These are phyloP conservation scores for Steinernema feltiae DNA, from an alignment of 1,140 invertebrate species.

Conservation along the genomic window DNA sequence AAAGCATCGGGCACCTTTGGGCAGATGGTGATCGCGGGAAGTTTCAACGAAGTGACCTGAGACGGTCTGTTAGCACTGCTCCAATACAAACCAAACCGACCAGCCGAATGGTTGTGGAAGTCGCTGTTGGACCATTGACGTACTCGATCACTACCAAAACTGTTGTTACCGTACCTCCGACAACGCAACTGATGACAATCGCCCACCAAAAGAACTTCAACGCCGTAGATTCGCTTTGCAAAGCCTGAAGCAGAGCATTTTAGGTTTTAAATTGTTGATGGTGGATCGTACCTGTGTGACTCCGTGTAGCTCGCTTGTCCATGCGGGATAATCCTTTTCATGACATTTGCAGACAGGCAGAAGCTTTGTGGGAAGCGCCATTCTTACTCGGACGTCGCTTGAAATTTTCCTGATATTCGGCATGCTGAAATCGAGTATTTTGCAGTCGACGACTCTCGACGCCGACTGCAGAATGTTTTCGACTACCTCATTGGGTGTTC, in stretches of 20 bases:
- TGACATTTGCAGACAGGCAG: conserved; percentile 43
- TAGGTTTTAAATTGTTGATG: neutral
- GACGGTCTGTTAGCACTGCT: neutral
- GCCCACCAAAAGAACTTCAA: conserved; percentile 49
- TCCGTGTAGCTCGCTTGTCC: conserved; percentile 55
- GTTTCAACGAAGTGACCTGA: conserved; percentile 40
- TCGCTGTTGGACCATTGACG: conserved; percentile 52
- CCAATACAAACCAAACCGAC: conserved; percentile 22
- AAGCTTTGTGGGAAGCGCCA: neutral
- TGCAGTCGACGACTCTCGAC: no score
- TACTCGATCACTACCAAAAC: conserved; percentile 49
- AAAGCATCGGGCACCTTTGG: conserved; percentile 53
- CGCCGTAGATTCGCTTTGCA: conserved; percentile 42
- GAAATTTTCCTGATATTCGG: neutral
- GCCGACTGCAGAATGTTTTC: neutral
- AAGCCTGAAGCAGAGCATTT: conserved; percentile 31
- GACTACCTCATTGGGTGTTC: no score
- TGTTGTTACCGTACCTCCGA: conserved; percentile 45
- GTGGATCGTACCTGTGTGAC: conserved; percentile 39
- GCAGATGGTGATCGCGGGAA: conserved; percentile 51
- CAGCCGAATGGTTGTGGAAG: conserved; percentile 51
- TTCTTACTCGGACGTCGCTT: neutral
- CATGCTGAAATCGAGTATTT: no score
- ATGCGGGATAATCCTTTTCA: conserved; percentile 46
- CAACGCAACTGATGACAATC: conserved; percentile 42